These are phyloP conservation scores for Ganaspis brasiliensis DNA, from an alignment of 2,888 invertebrate genomes.

Conservation along the genomic window DNA sequence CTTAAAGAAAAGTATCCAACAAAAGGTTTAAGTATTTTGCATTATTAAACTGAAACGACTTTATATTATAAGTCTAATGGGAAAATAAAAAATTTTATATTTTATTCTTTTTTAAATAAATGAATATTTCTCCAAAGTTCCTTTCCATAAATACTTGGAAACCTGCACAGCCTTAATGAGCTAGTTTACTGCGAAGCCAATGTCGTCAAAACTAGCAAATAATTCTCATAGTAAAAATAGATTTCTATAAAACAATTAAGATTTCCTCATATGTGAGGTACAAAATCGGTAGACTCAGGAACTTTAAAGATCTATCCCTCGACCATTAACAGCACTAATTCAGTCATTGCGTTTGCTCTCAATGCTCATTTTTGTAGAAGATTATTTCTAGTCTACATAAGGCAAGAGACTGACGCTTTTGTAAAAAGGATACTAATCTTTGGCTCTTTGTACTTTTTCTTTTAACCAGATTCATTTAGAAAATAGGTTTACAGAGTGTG, in stretches of 20 bases:
- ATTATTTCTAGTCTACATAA: conserved; percentile 28
- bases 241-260: conserved; percentile 31
- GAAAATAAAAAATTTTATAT: conserved; percentile 4
- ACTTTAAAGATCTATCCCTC: conserved; percentile 22
- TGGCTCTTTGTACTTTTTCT: conserved; percentile 52
- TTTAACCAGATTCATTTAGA: conserved; percentile 49
- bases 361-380: conserved; percentile 12
- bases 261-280: conserved; percentile 24
- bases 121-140: conserved; percentile 24
- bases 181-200: conserved; percentile 4
- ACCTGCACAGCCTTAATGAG: conserved; percentile 36
- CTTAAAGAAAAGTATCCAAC: conserved; percentile 35
- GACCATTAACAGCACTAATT: conserved; percentile 1
- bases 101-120: background rate
- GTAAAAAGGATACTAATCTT: conserved; percentile 35
- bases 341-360: conserved; percentile 31
- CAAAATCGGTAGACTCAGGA: background rate
- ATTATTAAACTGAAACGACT: conserved; percentile 25
- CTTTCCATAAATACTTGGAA: conserved; percentile 23
- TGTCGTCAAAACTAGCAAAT: conserved; percentile 12
- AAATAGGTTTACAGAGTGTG: conserved; percentile 55
- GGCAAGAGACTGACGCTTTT: conserved; percentile 36
- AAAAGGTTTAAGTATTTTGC: conserved; percentile 21
- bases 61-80: background rate
- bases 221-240: conserved; percentile 40